Conservation (phyloP, 2,888 invertebrate species). For the Prenolepis imparis region DNA sequence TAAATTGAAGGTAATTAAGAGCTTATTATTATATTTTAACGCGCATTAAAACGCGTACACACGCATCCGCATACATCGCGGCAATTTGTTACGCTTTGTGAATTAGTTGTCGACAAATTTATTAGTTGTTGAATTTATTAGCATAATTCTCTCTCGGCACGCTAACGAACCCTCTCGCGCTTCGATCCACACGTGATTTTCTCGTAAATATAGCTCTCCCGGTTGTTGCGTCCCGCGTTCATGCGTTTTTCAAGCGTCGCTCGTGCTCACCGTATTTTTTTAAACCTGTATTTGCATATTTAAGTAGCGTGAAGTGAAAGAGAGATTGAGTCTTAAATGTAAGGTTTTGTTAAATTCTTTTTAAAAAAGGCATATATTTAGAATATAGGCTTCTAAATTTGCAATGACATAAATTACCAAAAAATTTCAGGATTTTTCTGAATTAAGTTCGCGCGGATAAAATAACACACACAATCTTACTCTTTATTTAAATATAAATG, state of each 20-base stretch:
- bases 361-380: neutral
- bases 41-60: constrained; percentile 44
- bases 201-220: neutral
- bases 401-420: constrained; percentile 5
- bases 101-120: constrained; percentile 53
- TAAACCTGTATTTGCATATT: constrained; percentile 43
- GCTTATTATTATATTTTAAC: constrained; percentile 49
- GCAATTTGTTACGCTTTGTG: constrained; percentile 51
- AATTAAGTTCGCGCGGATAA: constrained; percentile 9
- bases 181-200: constrained; percentile 52
- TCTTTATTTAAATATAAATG: constrained; percentile 33
- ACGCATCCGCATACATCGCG: constrained; percentile 1
- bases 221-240: neutral
- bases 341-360: constrained; percentile 2
- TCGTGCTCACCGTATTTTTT: constrained; percentile 17
- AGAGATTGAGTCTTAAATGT: constrained; percentile 21
- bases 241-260: constrained; percentile 21
- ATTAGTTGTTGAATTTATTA: constrained; percentile 51
- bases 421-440: neutral
- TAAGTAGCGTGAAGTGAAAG: constrained; percentile 19
- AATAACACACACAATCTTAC: neutral
- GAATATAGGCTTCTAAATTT: constrained; percentile 13
- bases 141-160: constrained; percentile 38
- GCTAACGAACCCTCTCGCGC: constrained; percentile 40
- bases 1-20: constrained; percentile 48